Conservation (phyloP, 1,140 invertebrate genomes). For the Ruditapes philippinarum region DNA sequence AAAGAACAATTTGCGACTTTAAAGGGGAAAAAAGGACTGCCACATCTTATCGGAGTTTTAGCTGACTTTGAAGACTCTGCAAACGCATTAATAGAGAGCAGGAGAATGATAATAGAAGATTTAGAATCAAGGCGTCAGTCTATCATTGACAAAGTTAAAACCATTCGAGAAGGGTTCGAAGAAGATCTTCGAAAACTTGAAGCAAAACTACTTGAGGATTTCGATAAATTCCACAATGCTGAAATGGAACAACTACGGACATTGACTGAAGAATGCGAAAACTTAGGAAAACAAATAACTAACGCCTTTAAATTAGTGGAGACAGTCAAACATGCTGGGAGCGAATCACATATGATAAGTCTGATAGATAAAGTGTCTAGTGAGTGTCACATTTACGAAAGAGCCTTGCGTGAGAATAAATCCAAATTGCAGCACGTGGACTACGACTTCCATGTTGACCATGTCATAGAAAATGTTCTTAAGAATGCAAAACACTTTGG, state of each 20-base stretch:
- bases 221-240: conserved; percentile 38
- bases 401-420: conserved; percentile 15
- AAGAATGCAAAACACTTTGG: conserved; percentile 39
- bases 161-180: conserved; percentile 48
- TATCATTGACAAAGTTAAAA: conserved; percentile 47
- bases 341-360: conserved; percentile 44
- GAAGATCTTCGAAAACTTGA: conserved; percentile 44
- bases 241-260: conserved; percentile 51
- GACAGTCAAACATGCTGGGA: conserved; percentile 49
- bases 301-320: conserved; percentile 41
- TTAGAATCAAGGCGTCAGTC: conserved; percentile 7
- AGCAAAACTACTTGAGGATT: conserved; percentile 45
- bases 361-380: conserved; percentile 22
- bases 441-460: conserved; percentile 57
- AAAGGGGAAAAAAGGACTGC: conserved; percentile 31
- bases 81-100: conserved; percentile 25
- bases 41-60: neutral
- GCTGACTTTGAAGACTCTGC: conserved; percentile 24
- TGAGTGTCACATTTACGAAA: conserved; percentile 46
- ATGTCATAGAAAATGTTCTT: conserved; percentile 40
- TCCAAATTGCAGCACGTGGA: conserved; percentile 43
- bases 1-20: conserved; percentile 33
- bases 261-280: conserved; percentile 52
- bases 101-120: conserved; percentile 51
- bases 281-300: conserved; percentile 57